These are phyloP conservation scores for Threskiornis aethiopicus DNA, from an alignment of 2,797 vertebrate genomes.

Conservation along the genomic window DNA sequence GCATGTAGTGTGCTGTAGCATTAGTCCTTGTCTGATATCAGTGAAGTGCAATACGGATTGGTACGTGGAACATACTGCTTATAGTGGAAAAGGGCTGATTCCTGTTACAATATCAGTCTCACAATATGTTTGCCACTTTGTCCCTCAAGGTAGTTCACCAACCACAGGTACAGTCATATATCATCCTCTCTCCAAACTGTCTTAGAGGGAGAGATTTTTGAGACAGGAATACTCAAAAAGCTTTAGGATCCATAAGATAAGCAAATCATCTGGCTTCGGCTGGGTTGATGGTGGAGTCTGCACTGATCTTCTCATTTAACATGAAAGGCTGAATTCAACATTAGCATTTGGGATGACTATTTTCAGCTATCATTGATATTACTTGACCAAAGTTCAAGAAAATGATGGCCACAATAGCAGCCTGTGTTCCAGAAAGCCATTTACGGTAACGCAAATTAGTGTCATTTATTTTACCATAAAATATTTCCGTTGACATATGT, in stretches of 20 bases:
- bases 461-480: not conserved
- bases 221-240: not conserved
- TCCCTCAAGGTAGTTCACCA: not conserved
- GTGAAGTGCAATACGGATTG: not conserved
- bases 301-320: not conserved
- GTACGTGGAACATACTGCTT: fast-evolving
- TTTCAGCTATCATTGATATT: not conserved
- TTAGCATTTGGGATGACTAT: not conserved
- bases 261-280: not conserved
- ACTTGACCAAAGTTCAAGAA: not conserved
- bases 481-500: not conserved
- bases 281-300: not conserved
- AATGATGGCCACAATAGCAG: not conserved
- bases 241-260: not conserved
- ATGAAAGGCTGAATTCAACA: not conserved
- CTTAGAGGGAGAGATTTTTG: not conserved
- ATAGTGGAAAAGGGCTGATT: not conserved
- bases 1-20: not conserved
- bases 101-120: not conserved
- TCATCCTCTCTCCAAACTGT: not conserved
- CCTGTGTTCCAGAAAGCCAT: not conserved
- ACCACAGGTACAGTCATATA: not conserved
- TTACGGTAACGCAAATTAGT: not conserved
- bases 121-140: not conserved
- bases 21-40: not conserved